Conservation (phyloP, 2,113 vertebrate genomes). For the Ictidomys tridecemlineatus region DNA sequence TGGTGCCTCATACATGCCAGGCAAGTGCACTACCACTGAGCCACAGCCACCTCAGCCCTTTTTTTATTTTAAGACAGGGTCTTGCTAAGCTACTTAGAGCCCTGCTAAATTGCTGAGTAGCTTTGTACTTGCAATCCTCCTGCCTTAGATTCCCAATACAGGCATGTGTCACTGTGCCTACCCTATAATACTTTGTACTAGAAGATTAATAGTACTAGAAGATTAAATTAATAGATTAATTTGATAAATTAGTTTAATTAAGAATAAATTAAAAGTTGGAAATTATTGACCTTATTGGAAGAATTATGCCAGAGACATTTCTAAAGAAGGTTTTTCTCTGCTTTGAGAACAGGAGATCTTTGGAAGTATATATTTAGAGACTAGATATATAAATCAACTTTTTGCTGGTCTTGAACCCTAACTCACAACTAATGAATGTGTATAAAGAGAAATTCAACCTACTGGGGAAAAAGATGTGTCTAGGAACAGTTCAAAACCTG, state of each 20-base stretch:
- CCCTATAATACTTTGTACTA: no score
- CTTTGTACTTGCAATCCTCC: no score
- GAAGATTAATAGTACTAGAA: background rate
- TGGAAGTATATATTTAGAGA: background rate
- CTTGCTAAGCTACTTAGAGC: no score
- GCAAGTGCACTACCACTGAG: no score
- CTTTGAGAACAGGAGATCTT: background rate
- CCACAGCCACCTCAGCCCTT: no score
- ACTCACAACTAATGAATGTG: background rate
- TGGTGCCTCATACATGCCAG: no score
- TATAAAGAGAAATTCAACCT: conserved; percentile 22
- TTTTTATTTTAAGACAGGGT: no score
- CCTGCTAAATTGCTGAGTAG: no score
- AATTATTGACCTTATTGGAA: background rate
- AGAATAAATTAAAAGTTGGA: conserved; percentile 39
- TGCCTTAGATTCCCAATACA: no score
- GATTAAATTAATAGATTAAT: conserved; percentile 20
- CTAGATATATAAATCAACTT: background rate
- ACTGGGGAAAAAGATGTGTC: background rate
- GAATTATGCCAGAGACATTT: background rate
- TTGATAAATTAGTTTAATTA: no score
- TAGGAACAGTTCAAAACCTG: conserved; percentile 28
- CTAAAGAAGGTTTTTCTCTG: conserved; percentile 36
- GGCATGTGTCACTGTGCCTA: no score
- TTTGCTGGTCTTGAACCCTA: background rate